Conservation (phyloP, 2,113 vertebrate species). For the Neogale vison region DNA sequence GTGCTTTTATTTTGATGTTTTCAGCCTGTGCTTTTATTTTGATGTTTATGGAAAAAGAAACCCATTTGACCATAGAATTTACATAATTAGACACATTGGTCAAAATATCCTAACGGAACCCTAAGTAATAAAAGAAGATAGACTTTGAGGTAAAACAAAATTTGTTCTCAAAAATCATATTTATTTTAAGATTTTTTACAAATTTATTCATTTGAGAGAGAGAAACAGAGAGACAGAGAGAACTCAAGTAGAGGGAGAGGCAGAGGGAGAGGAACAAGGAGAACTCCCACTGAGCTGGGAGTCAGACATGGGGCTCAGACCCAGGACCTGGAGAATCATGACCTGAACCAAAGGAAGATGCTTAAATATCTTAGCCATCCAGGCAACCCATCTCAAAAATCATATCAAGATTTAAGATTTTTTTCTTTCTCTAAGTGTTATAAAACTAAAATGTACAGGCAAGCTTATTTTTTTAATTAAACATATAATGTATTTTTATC, state of each 20-base stretch:
- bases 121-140: neutral
- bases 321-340: no score
- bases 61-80: neutral
- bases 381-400: neutral
- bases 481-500: no score
- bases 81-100: neutral
- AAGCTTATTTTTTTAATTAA: no score
- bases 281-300: no score
- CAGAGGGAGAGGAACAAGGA: no score
- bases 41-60: neutral
- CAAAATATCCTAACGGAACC: neutral
- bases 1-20: neutral
- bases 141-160: neutral
- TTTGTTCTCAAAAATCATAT: neutral
- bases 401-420: neutral
- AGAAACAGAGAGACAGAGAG: no score
- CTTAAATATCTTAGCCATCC: no score
- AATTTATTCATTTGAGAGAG: no score
- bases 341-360: no score
- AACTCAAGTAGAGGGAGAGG: no score
- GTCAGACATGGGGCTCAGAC: no score
- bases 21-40: no score
- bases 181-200: neutral
- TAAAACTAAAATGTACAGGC: neutral
- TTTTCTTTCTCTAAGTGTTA: neutral